Base-by-base conservation (phyloP, 2,113 vertebrate species). In the Pseudorectes ferrugineus region DNA sequence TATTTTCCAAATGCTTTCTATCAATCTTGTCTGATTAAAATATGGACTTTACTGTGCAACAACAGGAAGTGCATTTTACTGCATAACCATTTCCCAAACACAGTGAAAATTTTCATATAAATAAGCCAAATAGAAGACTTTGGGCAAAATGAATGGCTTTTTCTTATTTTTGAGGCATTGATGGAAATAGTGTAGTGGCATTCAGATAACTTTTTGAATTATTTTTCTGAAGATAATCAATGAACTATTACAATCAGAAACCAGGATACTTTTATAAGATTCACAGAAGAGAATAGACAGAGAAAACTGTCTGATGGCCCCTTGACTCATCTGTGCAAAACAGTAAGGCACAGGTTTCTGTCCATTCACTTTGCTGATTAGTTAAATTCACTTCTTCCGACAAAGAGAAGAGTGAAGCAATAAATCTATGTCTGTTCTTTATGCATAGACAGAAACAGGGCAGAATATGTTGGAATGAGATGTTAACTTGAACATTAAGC, bases 391-490 rank as follows among this genome's bases (percentile, higher is more conserved):
- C n/a, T 67, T 92, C 59, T 76, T 76, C 48, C 19, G 52, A 72
- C 22, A 77, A 76, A 57, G 36, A 73, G 46, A 88, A 40, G 12
- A 54, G 23, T 8, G 35, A 74, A 92, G 46, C 35, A 80, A 88
- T 90, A 93, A 76, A 88, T 92, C 38, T 93, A 5, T 1, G 20
- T 76, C 91, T 88, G 29, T 58, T 94, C 85, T 86, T 92, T 89
- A 86, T 71, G 83, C 46, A 91, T 19, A 93, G 86, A 52, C 36
- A 93, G 85, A 91, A 93, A 73, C 63, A 84, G 26, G 45, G n/a
- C 35, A 91, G 48, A 81, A 71, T 80, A 93, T 36, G 68, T 91
- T 72, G 35, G 86, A 96, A 97, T 46, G 33, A 90, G 86, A 80
- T 77, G 79, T 86, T 80, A 96, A 61, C 40, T 86, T 55, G 88